Evolutionary conservation across 2,113 vertebrate species (phyloP).

Genomic region (Phalacrocorax brasilianus): DNA sequence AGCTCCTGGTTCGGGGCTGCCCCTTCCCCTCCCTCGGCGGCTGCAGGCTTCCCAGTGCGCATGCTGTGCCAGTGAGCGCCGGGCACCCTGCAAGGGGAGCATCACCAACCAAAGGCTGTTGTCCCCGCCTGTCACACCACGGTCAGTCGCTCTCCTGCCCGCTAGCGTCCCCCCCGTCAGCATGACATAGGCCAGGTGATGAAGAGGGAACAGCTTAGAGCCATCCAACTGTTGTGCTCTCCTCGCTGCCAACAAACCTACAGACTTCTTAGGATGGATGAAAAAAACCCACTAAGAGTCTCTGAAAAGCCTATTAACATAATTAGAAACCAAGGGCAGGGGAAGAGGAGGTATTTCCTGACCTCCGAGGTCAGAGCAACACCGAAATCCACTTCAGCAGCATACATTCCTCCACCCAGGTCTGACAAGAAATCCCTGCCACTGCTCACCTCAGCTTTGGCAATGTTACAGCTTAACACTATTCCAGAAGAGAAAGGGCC

Average conservation of each 20-base stretch:
- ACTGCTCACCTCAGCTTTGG: neutral
- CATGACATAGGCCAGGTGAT: neutral
- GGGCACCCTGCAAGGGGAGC: neutral
- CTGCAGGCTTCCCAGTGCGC: neutral
- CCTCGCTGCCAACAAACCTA: neutral
- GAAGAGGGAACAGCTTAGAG: neutral
- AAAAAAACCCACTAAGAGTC: neutral
- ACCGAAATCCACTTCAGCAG: neutral
- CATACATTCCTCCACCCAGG: neutral
- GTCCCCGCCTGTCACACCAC: neutral
- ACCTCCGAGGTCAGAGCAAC: neutral
- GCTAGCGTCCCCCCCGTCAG: neutral
- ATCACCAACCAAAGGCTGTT: fast-evolving
- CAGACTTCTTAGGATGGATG: neutral
- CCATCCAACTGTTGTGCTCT: neutral
- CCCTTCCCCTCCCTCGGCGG: neutral
- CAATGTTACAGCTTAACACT: neutral
- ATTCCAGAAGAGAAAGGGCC: neutral
- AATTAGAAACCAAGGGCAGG: neutral
- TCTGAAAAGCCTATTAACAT: neutral
- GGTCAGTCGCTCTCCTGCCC: neutral
- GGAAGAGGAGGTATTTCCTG: neutral
- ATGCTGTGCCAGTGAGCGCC: neutral
- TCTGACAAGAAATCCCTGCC: neutral
- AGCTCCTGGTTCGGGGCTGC: neutral